phyloP scores from a whole-genome alignment of 53 echinoderm and acorn worm genomes.

The Hippasteria phrygiana region DNA sequence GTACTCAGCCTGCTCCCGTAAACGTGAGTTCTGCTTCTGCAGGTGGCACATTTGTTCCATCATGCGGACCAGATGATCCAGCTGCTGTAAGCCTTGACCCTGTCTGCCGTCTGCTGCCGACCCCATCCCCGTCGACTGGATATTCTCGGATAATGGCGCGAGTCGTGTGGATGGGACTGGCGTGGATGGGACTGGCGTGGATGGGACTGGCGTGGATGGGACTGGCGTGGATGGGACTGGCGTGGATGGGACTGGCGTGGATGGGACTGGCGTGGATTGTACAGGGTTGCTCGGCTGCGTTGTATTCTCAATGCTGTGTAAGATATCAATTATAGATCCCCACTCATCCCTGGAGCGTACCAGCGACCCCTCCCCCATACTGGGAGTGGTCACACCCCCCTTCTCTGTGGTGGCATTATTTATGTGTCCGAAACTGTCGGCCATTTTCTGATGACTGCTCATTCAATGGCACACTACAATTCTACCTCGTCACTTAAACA shows the following conservation, averaged over 20 bases:
- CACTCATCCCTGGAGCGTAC: slow-evolving; percentile 77
- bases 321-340: slow-evolving; percentile 91
- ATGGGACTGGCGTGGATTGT: slow-evolving; percentile 21
- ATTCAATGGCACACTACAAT: neutral
- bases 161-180: slow-evolving; percentile 64
- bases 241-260: slow-evolving; percentile 77
- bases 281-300: slow-evolving; percentile 60
- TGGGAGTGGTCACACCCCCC: slow-evolving; percentile 9
- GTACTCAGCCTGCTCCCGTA: slow-evolving; percentile 93
- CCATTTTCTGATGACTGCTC: slow-evolving; percentile 12
- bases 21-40: slow-evolving; percentile 84
- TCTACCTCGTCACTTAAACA: neutral
- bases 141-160: slow-evolving; percentile 90
- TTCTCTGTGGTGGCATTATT: neutral
- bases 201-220: slow-evolving; percentile 70
- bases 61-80: slow-evolving; percentile 86
- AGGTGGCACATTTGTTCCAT: slow-evolving; percentile 98
- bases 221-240: slow-evolving; percentile 16
- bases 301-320: slow-evolving; percentile 89
- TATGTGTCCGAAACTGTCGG: slow-evolving; percentile 19
- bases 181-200: slow-evolving; percentile 47
- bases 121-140: slow-evolving; percentile 61
- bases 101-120: slow-evolving; percentile 40
- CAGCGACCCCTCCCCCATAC: slow-evolving; percentile 39
- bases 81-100: slow-evolving; percentile 95